Evolutionary conservation across 2,113 vertebrate species (phyloP).

Genomic region (Ptilorrhoa leucosticta): DNA sequence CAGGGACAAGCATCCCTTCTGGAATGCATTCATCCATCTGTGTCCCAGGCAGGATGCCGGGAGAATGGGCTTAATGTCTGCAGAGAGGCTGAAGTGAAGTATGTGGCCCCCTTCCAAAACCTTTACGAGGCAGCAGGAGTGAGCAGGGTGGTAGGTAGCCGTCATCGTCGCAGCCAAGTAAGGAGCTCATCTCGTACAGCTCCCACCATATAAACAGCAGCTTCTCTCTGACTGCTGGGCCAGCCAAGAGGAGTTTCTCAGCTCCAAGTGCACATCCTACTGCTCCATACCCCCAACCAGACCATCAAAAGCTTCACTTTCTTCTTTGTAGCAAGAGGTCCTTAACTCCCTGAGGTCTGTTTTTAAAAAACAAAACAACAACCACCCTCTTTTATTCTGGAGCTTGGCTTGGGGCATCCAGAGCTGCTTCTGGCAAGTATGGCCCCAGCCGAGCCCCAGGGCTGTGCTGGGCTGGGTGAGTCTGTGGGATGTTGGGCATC

Average conservation of each 20-base stretch:
- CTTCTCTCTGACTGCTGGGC: neutral
- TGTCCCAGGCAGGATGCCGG: neutral
- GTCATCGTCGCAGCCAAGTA: rapidly evolving
- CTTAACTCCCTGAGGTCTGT: neutral
- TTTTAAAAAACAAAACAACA: neutral
- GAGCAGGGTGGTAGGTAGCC: neutral
- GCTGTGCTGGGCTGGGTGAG: neutral
- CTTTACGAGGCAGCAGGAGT: neutral
- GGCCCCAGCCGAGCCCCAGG: neutral
- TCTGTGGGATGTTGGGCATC: neutral
- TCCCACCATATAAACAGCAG: neutral
- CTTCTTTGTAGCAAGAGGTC: neutral
- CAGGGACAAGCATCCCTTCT: rapidly evolving
- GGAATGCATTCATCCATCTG: neutral
- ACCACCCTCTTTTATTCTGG: neutral
- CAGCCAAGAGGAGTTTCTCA: neutral
- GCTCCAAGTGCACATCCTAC: neutral
- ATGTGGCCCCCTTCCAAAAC: neutral
- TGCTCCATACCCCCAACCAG: neutral
- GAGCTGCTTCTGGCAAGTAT: neutral
- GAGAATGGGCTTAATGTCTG: neutral
- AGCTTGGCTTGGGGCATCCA: neutral
- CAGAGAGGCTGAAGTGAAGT: neutral
- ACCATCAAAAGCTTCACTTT: neutral
- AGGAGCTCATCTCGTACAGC: neutral